Conservation (phyloP, 2,888 invertebrate genomes). For the Caradrina kadenii region DNA sequence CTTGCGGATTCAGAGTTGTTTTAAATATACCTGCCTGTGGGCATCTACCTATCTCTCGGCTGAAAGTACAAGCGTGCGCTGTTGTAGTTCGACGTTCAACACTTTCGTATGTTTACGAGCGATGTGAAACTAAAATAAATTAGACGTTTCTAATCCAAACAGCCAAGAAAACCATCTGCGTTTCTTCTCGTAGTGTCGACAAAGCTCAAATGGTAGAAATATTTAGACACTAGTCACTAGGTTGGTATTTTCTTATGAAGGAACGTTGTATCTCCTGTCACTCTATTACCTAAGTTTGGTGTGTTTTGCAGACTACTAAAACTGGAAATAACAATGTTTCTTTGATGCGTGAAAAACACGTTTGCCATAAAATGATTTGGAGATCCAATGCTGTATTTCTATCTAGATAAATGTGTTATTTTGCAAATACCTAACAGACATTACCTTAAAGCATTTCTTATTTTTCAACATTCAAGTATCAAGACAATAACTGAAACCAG, state of each 20-base stretch:
- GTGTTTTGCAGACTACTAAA: neutral
- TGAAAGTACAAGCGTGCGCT: neutral
- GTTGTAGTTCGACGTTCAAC: slow-evolving; percentile 23
- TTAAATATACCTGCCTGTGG: too few relatives aligned
- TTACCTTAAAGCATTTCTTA: too few relatives aligned
- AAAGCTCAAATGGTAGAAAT: slow-evolving; percentile 31
- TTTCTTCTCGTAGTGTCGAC: slow-evolving; percentile 24
- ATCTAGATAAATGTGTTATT: too few relatives aligned
- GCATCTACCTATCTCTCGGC: neutral
- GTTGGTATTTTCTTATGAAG: slow-evolving; percentile 10
- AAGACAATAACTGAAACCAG: too few relatives aligned
- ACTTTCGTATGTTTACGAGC: slow-evolving; percentile 24
- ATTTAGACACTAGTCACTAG: too few relatives aligned
- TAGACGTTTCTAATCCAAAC: slow-evolving; percentile 29
- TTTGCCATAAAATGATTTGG: neutral
- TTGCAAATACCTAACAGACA: too few relatives aligned
- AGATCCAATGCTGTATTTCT: neutral
- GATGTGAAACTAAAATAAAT: slow-evolving; percentile 41
- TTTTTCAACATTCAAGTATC: too few relatives aligned
- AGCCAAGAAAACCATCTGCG: slow-evolving; percentile 38
- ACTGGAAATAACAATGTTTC: slow-evolving; percentile 13
- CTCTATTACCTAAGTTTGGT: neutral
- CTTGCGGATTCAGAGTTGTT: too few relatives aligned
- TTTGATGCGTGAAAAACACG: slow-evolving; percentile 15
- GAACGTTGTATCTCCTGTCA: neutral